These are phyloP conservation scores for Mizuhopecten yessoensis DNA, from an alignment of 1,140 invertebrate genomes.

Conservation along the genomic window DNA sequence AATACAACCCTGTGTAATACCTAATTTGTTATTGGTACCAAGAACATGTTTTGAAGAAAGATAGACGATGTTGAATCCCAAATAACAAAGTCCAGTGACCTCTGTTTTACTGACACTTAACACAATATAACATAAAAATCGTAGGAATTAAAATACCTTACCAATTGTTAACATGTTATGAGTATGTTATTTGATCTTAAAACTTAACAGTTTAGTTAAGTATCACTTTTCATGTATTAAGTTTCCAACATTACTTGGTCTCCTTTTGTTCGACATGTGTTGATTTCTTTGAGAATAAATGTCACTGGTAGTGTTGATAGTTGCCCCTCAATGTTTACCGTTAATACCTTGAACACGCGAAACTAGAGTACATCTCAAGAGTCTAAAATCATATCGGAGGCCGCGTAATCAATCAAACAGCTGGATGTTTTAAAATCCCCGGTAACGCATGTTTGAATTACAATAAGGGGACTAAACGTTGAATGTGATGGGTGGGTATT, in stretches of 20 bases:
- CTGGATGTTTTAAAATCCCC: background rate
- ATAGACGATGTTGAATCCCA: no score
- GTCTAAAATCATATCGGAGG: background rate
- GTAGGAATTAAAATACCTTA: no score
- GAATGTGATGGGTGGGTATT: background rate
- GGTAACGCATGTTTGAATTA: background rate
- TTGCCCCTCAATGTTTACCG: background rate
- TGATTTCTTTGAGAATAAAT: conserved; percentile 22
- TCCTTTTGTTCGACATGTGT: background rate
- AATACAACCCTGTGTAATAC: no score
- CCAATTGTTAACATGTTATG: no score
- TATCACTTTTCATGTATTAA: background rate
- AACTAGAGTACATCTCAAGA: background rate
- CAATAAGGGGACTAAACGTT: background rate
- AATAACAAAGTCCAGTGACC: no score
- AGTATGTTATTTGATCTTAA: background rate
- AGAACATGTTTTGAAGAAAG: no score
- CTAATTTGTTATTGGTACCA: no score
- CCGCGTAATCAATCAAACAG: background rate
- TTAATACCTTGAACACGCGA: background rate
- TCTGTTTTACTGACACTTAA: no score
- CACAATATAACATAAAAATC: no score
- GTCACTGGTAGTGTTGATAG: conserved; percentile 1
- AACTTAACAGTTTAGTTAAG: background rate
- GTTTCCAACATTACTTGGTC: background rate